Evolutionary conservation across 2,113 vertebrate species (phyloP).

Genomic region (Marmota monax): DNA sequence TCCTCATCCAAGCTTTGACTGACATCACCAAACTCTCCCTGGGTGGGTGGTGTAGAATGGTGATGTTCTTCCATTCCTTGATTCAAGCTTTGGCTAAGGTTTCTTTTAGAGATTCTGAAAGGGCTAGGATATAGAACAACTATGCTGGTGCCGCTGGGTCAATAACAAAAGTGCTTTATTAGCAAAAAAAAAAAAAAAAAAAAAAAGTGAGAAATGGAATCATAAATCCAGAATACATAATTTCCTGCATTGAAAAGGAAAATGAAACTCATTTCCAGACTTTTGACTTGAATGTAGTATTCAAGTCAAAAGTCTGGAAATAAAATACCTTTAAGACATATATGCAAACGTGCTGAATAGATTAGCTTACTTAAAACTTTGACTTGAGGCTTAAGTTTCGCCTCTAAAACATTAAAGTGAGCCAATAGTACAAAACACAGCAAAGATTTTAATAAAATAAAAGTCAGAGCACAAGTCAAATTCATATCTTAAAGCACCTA

Average conservation of each 20-base stretch:
- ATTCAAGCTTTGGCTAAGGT: background rate
- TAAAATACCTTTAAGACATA: conserved; percentile 41
- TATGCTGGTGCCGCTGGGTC: background rate
- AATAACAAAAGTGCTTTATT: background rate
- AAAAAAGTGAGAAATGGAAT: background rate
- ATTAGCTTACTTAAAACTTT: conserved; percentile 37
- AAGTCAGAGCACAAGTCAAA: conserved; percentile 64
- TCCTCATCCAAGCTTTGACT: accelerated
- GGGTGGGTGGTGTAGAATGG: background rate
- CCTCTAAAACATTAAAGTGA: conserved; percentile 46
- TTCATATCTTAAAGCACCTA: conserved; percentile 52
- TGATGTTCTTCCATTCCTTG: background rate
- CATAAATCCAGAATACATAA: background rate
- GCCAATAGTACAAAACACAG: conserved; percentile 14
- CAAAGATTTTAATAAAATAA: conserved; percentile 63
- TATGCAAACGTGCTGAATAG: background rate
- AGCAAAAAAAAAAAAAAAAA: background rate
- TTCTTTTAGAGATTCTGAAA: background rate
- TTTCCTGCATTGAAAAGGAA: conserved; percentile 29
- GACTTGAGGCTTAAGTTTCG: conserved; percentile 14
- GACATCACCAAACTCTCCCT: background rate
- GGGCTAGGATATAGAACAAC: background rate
- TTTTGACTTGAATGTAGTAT: background rate
- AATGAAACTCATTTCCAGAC: background rate
- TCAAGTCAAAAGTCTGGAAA: conserved; percentile 39